phyloP scores from a whole-genome alignment of 2,113 vertebrate genomes.

The Cyprinus carpio region DNA sequence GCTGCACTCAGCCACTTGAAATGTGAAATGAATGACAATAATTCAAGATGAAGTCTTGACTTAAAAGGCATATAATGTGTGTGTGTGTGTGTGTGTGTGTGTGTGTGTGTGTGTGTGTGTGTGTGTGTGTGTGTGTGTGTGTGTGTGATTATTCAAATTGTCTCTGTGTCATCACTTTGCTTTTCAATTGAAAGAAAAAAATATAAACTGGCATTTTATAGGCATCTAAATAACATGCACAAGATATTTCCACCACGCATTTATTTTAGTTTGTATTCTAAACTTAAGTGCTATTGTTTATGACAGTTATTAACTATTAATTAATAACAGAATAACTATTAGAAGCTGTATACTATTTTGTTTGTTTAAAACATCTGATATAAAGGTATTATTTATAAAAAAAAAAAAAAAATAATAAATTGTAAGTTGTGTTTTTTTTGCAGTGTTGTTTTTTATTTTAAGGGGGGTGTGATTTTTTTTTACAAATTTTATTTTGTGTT shows the following conservation, averaged over 20 bases:
- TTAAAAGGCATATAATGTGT: not conserved
- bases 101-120: not conserved
- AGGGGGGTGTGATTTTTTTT: no score
- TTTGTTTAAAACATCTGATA: not conserved
- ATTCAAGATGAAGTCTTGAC: not conserved
- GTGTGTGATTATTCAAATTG: no score
- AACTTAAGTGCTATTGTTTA: not conserved
- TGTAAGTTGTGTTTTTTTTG: no score
- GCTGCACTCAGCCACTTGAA: constrained; percentile 39
- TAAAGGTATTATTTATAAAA: constrained; percentile 4
- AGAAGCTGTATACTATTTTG: not conserved
- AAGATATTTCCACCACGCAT: not conserved
- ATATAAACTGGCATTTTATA: not conserved
- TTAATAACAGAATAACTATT: no score
- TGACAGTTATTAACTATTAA: not conserved
- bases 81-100: no score
- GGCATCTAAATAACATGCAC: not conserved
- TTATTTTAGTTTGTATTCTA: not conserved
- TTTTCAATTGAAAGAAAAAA: not conserved
- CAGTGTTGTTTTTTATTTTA: no score
- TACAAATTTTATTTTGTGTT: no score
- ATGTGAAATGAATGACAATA: constrained; percentile 57
- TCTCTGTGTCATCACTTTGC: not conserved
- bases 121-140: no score
- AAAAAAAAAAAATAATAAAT: no score